Conservation (phyloP, 2,888 invertebrate genomes). For the Drosophila leonis region DNA sequence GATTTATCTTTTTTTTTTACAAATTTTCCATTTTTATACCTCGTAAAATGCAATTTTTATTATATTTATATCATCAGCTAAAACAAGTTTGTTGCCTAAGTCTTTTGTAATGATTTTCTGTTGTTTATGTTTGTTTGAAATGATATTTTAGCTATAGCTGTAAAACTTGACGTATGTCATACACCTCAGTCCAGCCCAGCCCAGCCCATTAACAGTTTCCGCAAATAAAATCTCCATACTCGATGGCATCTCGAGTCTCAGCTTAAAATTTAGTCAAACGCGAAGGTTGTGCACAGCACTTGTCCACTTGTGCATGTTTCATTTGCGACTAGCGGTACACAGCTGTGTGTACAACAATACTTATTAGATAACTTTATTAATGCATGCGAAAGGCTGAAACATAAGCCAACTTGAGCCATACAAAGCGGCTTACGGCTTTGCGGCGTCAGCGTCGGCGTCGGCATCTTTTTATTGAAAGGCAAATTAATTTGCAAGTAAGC, state of each 20-base stretch:
- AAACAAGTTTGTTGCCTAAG: constrained; percentile 57
- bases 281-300: constrained; percentile 64
- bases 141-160: constrained; percentile 35
- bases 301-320: constrained; percentile 61
- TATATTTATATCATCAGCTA: constrained; percentile 3
- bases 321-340: constrained; percentile 42
- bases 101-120: constrained; percentile 52
- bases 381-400: constrained; percentile 65
- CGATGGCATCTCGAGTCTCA: constrained; percentile 53
- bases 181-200: constrained; percentile 32
- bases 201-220: constrained; percentile 66
- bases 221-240: constrained; percentile 62
- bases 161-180: constrained; percentile 37
- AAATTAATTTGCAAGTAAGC: constrained; percentile 73
- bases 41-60: not conserved
- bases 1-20: not conserved
- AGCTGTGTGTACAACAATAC: constrained; percentile 22
- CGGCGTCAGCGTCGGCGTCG: constrained; percentile 32
- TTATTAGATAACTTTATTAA: constrained; percentile 74
- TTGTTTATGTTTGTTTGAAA: constrained; percentile 19
- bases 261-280: constrained; percentile 76
- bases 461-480: constrained; percentile 60
- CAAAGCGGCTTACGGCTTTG: constrained; percentile 58
- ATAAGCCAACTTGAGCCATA: constrained; percentile 38
- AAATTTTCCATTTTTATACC: not conserved